Evolutionary conservation across 2,113 vertebrate species (phyloP), one percentile per base, ranked within the genome.

Genomic region (Pimephales promelas): DNA sequence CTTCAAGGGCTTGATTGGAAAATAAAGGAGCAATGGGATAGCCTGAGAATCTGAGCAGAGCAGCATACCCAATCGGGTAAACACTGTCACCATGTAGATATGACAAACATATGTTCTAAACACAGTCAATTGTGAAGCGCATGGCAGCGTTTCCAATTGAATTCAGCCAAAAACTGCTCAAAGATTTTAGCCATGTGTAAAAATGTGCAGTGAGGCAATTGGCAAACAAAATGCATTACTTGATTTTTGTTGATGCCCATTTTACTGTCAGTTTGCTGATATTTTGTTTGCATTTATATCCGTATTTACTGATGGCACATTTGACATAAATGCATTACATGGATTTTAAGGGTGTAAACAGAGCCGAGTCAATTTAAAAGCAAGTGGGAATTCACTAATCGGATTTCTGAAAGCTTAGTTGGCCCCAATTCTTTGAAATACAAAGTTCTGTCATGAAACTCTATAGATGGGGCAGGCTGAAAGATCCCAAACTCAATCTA

Each of bases 1-100:
- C 59, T 66, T 66, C 40, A 79, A 49, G 59, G 10, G 26, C 59
- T 49, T 79, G 77, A 79, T 79, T 79, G 77, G 59, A 79, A 79
- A 79, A 79, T 79, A 79, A 79, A 79, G 77, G 56, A 78, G 61
- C 43, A 36, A 45, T 61, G 36, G 76, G 76, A 62, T 26, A 31
- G 59, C 40, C 8, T 26, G 40, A 47, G 43, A 66, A 49, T 64
- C 43, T 31, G 59, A 64, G 77, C 56, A n/a, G 31, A 40, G 31
- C 20, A 3, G 74, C 74, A 56, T 13, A 56, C 26, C 26, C 73
- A 62, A 61, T 61, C 56, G 10, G n/a, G 6, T 28, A 62, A 43
- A 43, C 43, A 7, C 59, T 36, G 18, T 31, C 59, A 31, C n/a
- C 26, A 3, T 45, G 77, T 78, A 26, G 54, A 78, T 77, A 36